Evolutionary conservation across 2,888 invertebrate genomes (phyloP).

Genomic region (Scaptomyza tumidula): DNA sequence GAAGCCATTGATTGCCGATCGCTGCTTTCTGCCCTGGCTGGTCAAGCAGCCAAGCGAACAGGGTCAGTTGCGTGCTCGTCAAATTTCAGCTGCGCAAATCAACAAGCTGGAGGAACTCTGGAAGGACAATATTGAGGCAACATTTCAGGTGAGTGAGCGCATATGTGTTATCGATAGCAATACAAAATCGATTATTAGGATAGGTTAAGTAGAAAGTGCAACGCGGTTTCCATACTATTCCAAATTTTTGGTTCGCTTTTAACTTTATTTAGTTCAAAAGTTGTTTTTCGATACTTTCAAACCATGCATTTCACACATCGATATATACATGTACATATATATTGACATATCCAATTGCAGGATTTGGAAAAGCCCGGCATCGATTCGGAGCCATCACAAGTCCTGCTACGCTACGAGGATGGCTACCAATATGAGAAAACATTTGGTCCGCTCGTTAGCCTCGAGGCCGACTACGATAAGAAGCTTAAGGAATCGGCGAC

Average conservation of each 20-base stretch:
- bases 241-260: neutral
- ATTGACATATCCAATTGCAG: slow-evolving; percentile 41
- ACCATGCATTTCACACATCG: neutral
- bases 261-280: no score
- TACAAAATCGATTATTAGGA: neutral
- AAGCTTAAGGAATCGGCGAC: slow-evolving; percentile 98
- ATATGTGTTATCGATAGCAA: neutral
- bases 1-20: slow-evolving; percentile 98
- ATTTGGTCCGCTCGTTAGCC: slow-evolving; percentile 97
- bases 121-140: slow-evolving; percentile 99
- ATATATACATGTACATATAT: neutral
- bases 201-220: no score
- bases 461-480: slow-evolving; percentile 99
- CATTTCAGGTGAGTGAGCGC: slow-evolving; percentile 88
- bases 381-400: slow-evolving; percentile 98
- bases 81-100: slow-evolving; percentile 98
- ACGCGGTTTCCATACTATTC: neutral
- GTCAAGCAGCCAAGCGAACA: slow-evolving; percentile 99
- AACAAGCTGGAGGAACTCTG: slow-evolving; percentile 99
- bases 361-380: slow-evolving; percentile 99
- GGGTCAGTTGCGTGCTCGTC: slow-evolving; percentile 97
- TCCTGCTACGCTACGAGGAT: slow-evolving; percentile 93
- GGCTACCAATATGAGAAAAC: slow-evolving; percentile 99
- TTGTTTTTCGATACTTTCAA: neutral
- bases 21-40: slow-evolving; percentile 98